Base-by-base conservation (phyloP, 2,888 invertebrate genomes). In the Petrolisthes manimaculis region DNA sequence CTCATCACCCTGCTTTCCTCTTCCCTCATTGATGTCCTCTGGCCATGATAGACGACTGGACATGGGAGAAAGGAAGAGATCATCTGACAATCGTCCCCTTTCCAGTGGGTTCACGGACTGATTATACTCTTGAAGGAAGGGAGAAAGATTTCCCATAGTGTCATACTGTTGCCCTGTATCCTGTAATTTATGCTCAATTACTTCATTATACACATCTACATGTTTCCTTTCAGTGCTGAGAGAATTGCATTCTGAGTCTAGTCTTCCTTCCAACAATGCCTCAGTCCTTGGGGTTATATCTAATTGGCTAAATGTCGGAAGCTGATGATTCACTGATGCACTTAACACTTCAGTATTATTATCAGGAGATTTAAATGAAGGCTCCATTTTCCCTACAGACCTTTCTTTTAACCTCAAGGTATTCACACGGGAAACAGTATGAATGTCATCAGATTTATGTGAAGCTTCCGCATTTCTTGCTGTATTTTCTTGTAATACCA, bases 261-360 rank as follows among this genome's bases (percentile, higher is more conserved):
- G 12, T 18, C 18, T 51, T 24, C 84, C 88, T n/a, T 84, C 81
- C 14, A 88, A 24, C 51, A 88, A 56, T 21, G 84, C 88, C 56
- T 84, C 88, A 53, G 84, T 88, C 18, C 84, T 81, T 56, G 84
- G 84, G n/a, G 88, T 88, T n/a, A 88, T 86, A 24, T 80, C 56
- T 54, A 86, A 37, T 53, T 86, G 71, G 55, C 74, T 80, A 54
- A 86, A 86, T 21, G 56, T 80, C 8, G 24, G 5, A 74, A 18
- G 61, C 61, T 18, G 37, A 37, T 37, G 37, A 37, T 37, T 37
- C 37, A 37, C 37, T 37, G 37, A 37, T 37, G 37, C 37, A 37
- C 37, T 37, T 37, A 2, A 37, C 37, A 37, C 37, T 37, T 37
- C 37, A 37, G 37, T 37, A 37, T 2, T 37, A 37, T 37, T 37